Evolutionary conservation across 2,797 vertebrate species (phyloP).

Genomic region (Semaprochilodus insignis): DNA sequence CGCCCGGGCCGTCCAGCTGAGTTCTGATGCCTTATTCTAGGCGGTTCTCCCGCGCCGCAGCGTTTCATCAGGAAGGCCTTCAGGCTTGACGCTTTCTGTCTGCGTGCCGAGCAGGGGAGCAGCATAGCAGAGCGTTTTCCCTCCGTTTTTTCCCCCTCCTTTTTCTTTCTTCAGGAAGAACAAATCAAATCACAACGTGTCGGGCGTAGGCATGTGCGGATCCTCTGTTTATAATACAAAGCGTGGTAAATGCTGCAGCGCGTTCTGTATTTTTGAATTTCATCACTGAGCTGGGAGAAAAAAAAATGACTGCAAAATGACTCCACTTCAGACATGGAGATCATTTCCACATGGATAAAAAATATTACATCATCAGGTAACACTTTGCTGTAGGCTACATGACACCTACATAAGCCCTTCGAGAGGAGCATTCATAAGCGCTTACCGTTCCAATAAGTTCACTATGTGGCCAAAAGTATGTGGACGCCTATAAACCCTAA

Average conservation of each 20-base stretch:
- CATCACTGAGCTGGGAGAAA: not conserved
- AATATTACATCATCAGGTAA: not conserved
- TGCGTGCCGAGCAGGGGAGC: not conserved
- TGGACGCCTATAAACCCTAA: no score
- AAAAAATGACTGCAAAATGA: not conserved
- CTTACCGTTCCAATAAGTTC: no score
- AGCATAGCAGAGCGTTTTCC: not conserved
- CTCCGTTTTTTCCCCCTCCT: not conserved
- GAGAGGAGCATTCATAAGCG: no score
- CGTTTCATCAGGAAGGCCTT: conserved; percentile 8
- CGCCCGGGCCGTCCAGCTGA: conserved; percentile 7
- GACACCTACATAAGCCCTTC: no score
- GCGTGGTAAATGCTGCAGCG: not conserved
- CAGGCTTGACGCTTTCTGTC: not conserved
- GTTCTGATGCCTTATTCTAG: conserved; percentile 6
- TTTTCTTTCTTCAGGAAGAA: not conserved
- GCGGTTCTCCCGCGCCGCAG: not conserved
- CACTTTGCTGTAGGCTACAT: no score
- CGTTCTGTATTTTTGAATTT: not conserved
- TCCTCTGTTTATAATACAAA: not conserved
- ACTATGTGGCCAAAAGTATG: no score
- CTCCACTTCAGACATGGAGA: not conserved
- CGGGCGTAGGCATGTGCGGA: not conserved
- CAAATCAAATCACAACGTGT: conserved; percentile 14
- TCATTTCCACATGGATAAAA: not conserved